A percentile compares a stretch with the other conserved stretches of the same genome.
Conservation (phyloP, 2,797 vertebrate species). For the Sebastes hubbsi region DNA sequence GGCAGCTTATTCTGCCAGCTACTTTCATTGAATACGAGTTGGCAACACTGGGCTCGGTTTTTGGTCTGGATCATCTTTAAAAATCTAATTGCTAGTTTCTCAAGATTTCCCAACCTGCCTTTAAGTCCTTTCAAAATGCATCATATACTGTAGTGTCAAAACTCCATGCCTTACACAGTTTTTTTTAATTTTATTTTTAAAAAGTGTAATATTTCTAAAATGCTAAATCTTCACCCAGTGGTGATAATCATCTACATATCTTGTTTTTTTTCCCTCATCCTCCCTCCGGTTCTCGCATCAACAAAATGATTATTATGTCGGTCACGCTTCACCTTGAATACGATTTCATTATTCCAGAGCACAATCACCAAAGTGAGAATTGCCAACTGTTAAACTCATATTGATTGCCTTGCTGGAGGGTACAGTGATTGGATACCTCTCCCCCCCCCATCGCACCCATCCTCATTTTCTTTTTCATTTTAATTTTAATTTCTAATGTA, state of each 20-base stretch:
- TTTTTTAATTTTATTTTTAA: background rate
- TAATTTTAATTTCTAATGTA: constrained; percentile 64
- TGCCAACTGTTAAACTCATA: constrained; percentile 74
- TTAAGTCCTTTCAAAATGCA: background rate
- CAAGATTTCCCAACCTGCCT: background rate
- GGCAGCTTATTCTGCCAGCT: background rate
- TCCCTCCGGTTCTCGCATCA: constrained; percentile 29
- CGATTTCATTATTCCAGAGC: constrained; percentile 78
- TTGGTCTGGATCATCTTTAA: background rate
- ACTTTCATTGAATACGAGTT: background rate
- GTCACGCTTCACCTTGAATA: constrained; percentile 69
- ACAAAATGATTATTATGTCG: constrained; percentile 61
- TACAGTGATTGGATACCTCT: constrained; percentile 47
- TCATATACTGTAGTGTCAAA: background rate
- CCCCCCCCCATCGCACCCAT: constrained; percentile 3
- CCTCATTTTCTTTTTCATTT: constrained; percentile 58
- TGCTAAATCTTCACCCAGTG: background rate
- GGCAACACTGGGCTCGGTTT: rapidly evolving
- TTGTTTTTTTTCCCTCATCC: background rate
- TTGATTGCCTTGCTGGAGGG: constrained; percentile 69
- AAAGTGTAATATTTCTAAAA: background rate
- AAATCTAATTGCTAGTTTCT: background rate
- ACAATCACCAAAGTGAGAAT: constrained; percentile 76
- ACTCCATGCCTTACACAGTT: background rate
- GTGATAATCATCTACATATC: constrained; percentile 9